Base-by-base conservation (phyloP, 2,113 vertebrate genomes). In the Motacilla alba region DNA sequence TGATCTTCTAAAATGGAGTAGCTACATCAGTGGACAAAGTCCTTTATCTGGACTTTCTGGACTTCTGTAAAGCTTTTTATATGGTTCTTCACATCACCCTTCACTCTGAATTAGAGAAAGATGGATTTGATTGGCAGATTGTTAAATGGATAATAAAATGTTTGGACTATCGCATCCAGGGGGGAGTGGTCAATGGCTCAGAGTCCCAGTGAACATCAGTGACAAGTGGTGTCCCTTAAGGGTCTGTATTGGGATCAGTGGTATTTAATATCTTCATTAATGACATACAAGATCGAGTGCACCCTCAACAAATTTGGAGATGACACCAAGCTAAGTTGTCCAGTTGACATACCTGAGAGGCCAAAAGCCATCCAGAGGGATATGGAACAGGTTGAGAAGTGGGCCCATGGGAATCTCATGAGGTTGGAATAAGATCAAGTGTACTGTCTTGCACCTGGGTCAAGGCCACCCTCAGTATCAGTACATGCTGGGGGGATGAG, bases 91-190 rank as follows among this genome's bases (percentile, higher is more conserved):
- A 35, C 24, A 35, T 31, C 47, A 41, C 27, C 10, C 16, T 60
- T 68, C n/a, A 47, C 47, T 62, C 30, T 55, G 43, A 35, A 55
- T 41, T 76, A 24, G 21, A 47, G 24, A 82, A 8, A 35, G 24
- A 41, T 41, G 7, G n/a, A 41, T 69, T 83, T n/a, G 17, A 39
- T 46, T 6, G 1, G 5, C 4, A 11, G 11, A 19, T 24, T 41
- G 14, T 13, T 55, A 41, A n/a, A 53, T 53, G 24, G 11, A 18
- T 26, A 39, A 60, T 21, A 13, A 68, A 75, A n/a, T 55, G 9
- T 0, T 41, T 39, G 18, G 46, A 60, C 0, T 0, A 52, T 21
- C 0, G 0, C 8, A 43, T 35, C 21, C 15, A 27, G 12, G 1
- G 4, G 4, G 7, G 1, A 35, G 4, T 31, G 8, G 15, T 41